Percentiles rank a stretch among this genome's conserved stretches.
Conservation (phyloP, 92 coral and sea anemone species). For the Parazoanthus atlanticus region DNA sequence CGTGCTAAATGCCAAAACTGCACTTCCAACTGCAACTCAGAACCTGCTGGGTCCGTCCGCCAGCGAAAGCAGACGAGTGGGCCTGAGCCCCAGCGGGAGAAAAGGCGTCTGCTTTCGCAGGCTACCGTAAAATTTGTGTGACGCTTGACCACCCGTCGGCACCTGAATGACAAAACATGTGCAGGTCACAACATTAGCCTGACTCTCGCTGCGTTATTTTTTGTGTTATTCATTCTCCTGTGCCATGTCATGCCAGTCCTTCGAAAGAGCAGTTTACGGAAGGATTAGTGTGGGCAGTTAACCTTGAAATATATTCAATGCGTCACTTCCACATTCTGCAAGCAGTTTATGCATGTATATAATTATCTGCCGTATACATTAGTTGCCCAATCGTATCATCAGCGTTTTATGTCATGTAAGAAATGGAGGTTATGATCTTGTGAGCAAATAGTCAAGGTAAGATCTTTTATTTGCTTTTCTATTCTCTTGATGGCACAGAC, state of each 20-base stretch:
- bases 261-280: background rate
- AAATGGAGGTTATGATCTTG: background rate
- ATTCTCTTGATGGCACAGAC: background rate
- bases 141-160: no score
- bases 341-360: background rate
- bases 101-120: no score
- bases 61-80: no score
- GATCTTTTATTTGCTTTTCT: conserved; percentile 1
- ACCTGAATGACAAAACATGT: no score
- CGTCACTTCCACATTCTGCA: background rate
- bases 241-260: background rate
- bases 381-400: background rate
- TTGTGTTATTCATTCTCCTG: no score
- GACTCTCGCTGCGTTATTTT: background rate
- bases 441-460: conserved; percentile 24
- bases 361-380: background rate
- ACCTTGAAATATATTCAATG: background rate
- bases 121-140: no score
- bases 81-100: no score
- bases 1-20: no score
- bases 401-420: background rate
- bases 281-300: background rate
- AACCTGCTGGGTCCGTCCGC: no score
- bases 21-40: no score
- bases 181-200: background rate